A percentile compares a stretch with the other conserved stretches of the same genome.
phyloP scores from a whole-genome alignment of 2,113 vertebrate species.

The Hiodon tergisus region DNA sequence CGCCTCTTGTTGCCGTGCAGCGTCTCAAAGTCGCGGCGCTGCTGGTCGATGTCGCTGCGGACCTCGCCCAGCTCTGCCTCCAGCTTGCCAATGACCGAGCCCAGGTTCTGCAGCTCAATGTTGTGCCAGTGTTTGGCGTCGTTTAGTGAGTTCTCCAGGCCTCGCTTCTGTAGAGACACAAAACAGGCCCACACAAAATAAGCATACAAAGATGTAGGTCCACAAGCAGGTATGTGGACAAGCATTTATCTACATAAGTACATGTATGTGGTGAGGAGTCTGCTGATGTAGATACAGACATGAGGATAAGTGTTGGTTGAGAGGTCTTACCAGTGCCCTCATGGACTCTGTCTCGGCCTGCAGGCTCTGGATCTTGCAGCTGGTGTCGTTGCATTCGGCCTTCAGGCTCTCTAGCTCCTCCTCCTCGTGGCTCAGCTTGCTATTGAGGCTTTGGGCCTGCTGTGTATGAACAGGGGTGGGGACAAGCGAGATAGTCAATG shows the following conservation, averaged over 20 bases:
- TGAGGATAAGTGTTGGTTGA: neutral
- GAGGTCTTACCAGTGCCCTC: constrained; percentile 72
- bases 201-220: neutral
- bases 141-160: constrained; percentile 79
- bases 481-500: neutral
- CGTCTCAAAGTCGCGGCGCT: constrained; percentile 71
- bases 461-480: constrained; percentile 40
- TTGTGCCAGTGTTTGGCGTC: constrained; percentile 87
- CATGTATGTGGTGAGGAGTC: neutral
- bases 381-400: constrained; percentile 67
- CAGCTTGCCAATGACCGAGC: constrained; percentile 77
- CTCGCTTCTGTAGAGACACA: constrained; percentile 70
- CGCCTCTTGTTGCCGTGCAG: constrained; percentile 70
- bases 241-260: neutral
- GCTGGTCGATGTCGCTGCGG: constrained; percentile 73
- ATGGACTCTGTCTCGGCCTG: constrained; percentile 87
- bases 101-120: constrained; percentile 86
- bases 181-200: neutral
- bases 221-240: neutral
- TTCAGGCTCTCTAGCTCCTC: constrained; percentile 74
- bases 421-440: constrained; percentile 71
- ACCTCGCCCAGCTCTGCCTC: constrained; percentile 82
- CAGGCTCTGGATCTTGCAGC: constrained; percentile 83
- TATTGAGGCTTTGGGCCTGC: constrained; percentile 53
- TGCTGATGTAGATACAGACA: neutral